Evolutionary conservation across 1,140 invertebrate species (phyloP).

Genomic region (Brachionus asplanchnoidis): DNA sequence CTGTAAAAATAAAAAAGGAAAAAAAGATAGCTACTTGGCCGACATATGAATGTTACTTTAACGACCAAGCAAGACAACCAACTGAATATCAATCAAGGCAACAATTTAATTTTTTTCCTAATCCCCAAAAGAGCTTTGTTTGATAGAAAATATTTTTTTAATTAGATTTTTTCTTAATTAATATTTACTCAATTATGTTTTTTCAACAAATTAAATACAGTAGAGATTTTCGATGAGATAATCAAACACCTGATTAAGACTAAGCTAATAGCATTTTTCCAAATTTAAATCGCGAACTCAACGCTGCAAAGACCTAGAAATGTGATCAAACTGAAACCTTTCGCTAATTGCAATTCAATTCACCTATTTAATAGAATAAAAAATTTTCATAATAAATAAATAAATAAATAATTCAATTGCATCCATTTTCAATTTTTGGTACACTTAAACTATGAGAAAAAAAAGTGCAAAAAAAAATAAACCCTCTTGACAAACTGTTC

Average conservation of each 20-base stretch:
- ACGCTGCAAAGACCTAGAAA: neutral
- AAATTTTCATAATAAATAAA: too few relatives aligned
- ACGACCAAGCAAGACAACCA: neutral
- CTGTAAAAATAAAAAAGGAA: neutral
- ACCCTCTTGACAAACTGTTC: neutral
- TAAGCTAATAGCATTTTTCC: neutral
- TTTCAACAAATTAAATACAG: conserved; percentile 1
- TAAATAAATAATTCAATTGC: too few relatives aligned
- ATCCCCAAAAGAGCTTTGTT: neutral
- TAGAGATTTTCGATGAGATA: conserved; percentile 8
- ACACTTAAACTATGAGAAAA: neutral
- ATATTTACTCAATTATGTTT: conserved; percentile 13
- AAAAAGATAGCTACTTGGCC: neutral
- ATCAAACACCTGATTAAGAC: conserved; percentile 5
- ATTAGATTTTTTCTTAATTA: neutral
- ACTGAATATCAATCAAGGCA: neutral
- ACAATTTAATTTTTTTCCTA: neutral
- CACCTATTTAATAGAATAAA: neutral
- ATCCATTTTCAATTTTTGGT: neutral
- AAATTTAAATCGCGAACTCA: too few relatives aligned
- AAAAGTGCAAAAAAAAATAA: neutral
- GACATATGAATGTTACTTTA: neutral
- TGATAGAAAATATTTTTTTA: conserved; percentile 7
- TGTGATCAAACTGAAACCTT: neutral
- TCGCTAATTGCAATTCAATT: neutral